Evolutionary conservation across 2,113 vertebrate genomes (phyloP).

Genomic region (Centropristis striata): DNA sequence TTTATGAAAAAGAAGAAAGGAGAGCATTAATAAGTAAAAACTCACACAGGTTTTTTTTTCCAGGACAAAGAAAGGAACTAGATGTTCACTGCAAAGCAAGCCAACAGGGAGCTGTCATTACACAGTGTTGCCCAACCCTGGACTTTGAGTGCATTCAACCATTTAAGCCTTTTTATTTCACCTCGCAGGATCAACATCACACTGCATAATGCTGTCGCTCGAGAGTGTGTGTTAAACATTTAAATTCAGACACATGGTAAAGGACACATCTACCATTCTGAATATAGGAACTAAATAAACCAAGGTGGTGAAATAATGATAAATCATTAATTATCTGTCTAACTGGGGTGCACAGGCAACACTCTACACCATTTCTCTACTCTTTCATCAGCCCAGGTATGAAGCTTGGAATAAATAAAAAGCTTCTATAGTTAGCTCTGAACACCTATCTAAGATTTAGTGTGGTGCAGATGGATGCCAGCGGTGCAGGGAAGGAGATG

Average conservation of each 20-base stretch:
- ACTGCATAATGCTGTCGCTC: neutral
- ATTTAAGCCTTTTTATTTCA: conserved; percentile 41
- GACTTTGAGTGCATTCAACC: conserved; percentile 44
- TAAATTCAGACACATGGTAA: conserved; percentile 2
- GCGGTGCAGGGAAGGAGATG: conserved; percentile 4
- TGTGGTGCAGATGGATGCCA: conserved; percentile 4
- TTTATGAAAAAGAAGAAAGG: conserved; percentile 51
- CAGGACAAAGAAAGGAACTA: conserved; percentile 27
- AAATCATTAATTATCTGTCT: neutral
- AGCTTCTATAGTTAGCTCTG: neutral
- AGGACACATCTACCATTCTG: neutral
- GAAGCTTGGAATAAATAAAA: conserved; percentile 3
- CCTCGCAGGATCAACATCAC: conserved; percentile 27
- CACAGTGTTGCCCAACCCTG: conserved; percentile 31
- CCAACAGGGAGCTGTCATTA: conserved; percentile 35
- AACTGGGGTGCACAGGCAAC: neutral
- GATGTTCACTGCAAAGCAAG: conserved; percentile 9
- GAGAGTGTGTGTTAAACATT: conserved; percentile 11
- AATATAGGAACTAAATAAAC: conserved; percentile 6
- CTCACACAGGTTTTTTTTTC: neutral
- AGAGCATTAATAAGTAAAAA: conserved; percentile 4
- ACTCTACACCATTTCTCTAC: neutral
- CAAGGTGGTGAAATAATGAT: neutral
- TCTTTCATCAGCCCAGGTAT: neutral
- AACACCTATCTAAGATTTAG: conserved; percentile 3